These are phyloP conservation scores for Wasmannia auropunctata DNA, from an alignment of 1,140 invertebrate species.

Conservation along the genomic window DNA sequence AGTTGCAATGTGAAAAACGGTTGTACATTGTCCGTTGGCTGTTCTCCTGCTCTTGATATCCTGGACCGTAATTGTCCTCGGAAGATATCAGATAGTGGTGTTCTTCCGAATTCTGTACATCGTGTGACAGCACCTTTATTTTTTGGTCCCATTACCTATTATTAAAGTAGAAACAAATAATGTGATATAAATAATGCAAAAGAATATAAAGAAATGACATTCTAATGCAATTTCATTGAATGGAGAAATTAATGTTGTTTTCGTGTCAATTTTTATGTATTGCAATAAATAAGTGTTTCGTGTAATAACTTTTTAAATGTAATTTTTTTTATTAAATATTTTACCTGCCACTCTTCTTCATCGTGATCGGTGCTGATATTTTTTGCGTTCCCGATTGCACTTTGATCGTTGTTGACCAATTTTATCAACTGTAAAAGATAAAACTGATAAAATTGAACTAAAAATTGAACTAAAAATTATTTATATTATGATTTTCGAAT, in stretches of 20 bases:
- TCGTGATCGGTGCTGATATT: too few species aligned
- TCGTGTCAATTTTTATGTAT: background rate
- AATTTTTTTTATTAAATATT: background rate
- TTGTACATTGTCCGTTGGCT: constrained; percentile 93
- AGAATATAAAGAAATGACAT: background rate
- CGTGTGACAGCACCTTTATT: constrained; percentile 95
- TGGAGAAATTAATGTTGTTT: background rate
- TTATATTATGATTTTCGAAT: too few species aligned
- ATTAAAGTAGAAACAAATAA: constrained; percentile 4
- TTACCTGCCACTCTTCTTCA: too few species aligned
- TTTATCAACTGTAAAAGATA: too few species aligned
- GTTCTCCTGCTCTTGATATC: constrained; percentile 90
- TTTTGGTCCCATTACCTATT: constrained; percentile 93
- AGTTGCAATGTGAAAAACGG: constrained; percentile 97
- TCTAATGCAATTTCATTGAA: background rate
- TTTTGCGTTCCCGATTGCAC: too few species aligned
- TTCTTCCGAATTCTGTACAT: constrained; percentile 92
- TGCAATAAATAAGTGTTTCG: background rate
- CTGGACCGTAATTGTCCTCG: constrained; percentile 95
- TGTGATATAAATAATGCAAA: background rate
- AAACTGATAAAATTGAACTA: too few species aligned
- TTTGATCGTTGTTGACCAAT: too few species aligned
- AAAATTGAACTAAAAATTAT: too few species aligned
- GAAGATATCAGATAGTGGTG: constrained; percentile 97
- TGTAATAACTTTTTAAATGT: background rate